These are phyloP conservation scores for Euura lappo DNA, from an alignment of 1,140 invertebrate species.

Conservation along the genomic window DNA sequence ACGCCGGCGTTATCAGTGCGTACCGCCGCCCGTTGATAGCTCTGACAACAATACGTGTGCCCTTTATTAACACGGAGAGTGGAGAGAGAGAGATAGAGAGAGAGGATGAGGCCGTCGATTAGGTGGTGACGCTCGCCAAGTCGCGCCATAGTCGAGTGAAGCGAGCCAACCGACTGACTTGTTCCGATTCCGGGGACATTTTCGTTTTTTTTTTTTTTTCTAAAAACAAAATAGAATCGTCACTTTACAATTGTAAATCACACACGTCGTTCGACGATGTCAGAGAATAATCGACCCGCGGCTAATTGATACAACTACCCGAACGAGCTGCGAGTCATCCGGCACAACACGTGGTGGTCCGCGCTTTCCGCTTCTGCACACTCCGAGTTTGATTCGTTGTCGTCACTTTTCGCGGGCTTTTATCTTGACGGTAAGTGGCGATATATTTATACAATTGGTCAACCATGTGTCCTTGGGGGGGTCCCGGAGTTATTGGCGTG, in stretches of 20 bases:
- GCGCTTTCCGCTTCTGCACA: too few species aligned
- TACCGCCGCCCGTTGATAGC: background rate
- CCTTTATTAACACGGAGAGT: background rate
- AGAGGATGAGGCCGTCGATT: background rate
- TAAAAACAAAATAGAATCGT: too few species aligned
- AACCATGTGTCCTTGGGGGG: background rate
- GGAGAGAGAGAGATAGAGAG: background rate
- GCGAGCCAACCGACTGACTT: conserved; percentile 1
- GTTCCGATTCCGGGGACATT: background rate
- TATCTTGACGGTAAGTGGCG: background rate
- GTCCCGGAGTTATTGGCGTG: background rate
- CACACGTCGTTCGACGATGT: too few species aligned
- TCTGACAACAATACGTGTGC: background rate
- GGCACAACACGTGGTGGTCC: too few species aligned
- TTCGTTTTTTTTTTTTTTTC: background rate
- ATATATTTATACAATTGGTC: background rate
- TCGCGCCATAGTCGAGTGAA: background rate
- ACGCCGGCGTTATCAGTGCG: conserved; percentile 1
- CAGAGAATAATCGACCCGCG: too few species aligned
- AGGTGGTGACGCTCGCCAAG: background rate
- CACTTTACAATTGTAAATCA: too few species aligned
- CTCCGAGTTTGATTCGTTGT: too few species aligned
- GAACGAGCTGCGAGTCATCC: too few species aligned
- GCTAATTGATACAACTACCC: too few species aligned
- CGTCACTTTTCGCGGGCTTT: background rate